Percentiles rank a stretch among this genome's conserved stretches.
Evolutionary conservation across 2,888 invertebrate species (phyloP).

Genomic region (Quadriops clusia): DNA sequence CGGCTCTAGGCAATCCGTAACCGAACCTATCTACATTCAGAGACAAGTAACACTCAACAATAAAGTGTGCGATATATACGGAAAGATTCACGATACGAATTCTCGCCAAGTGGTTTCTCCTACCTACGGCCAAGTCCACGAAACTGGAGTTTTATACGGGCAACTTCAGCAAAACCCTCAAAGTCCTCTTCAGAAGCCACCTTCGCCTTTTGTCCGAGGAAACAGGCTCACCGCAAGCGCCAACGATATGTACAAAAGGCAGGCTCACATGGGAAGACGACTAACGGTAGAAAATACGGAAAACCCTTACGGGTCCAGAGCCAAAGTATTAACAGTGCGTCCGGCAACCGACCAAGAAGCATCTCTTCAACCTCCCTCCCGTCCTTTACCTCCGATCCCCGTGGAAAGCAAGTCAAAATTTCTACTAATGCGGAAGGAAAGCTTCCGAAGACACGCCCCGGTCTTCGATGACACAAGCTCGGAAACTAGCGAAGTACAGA

Average conservation of each 20-base stretch:
- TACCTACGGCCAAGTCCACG: conserved; percentile 18
- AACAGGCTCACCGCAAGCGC: conserved; percentile 33
- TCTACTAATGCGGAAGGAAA: conserved; percentile 13
- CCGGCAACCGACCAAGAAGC: conserved; percentile 8
- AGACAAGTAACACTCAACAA: conserved; percentile 29
- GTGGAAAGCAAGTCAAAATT: conserved; percentile 18
- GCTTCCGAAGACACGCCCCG: conserved; percentile 23
- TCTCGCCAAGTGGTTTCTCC: conserved; percentile 13
- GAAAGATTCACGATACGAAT: conserved; percentile 33
- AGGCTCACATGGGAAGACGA: conserved; percentile 12
- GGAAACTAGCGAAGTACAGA: conserved; percentile 59
- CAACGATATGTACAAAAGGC: conserved; percentile 32
- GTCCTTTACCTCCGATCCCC: conserved; percentile 37
- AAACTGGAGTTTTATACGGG: conserved; percentile 31
- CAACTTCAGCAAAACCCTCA: conserved; percentile 26
- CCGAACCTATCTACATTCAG: conserved; percentile 6
- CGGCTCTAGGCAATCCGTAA: conserved; percentile 7
- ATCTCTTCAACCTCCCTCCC: conserved; percentile 23
- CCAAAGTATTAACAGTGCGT: conserved; percentile 9
- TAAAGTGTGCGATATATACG: conserved; percentile 36
- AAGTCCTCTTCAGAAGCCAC: conserved; percentile 16
- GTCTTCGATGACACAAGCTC: conserved; percentile 56
- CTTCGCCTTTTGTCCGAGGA: conserved; percentile 29
- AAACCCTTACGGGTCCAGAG: conserved; percentile 3
- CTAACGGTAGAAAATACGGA: conserved; percentile 9